Evolutionary conservation across 2,888 invertebrate genomes (phyloP), one percentile per base, ranked within the genome.

Genomic region (Andrena fulva): DNA sequence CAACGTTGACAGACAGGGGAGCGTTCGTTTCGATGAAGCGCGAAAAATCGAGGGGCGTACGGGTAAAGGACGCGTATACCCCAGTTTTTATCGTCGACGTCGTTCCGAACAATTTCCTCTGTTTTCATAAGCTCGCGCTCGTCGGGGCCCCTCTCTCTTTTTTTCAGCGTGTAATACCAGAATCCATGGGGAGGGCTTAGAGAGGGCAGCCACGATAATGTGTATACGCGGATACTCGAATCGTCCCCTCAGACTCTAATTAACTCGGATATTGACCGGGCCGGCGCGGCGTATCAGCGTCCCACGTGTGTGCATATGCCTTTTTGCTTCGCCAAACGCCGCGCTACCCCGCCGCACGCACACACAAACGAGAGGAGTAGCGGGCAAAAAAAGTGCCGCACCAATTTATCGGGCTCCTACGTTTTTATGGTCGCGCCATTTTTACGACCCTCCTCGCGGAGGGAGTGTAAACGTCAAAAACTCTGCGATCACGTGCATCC

Each of bases 211-310:
- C 72, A 48, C 59, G 77, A 77, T 85, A 76, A 86, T 73, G 72
- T 67, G 78, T 80, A 33, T 72, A 71, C 77, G 68, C 52, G 76
- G 56, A 77, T 75, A 79, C 86, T 87, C 82, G 80, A 90, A 87
- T 82, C 66, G 73, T 74, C 80, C 85, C 80, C 84, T 87, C 85
- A 86, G 80, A 87, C 82, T 86, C 88, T 89, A 90, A 91, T 91
- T 91, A 91, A 88, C 85, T 85, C 78, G 82, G 85, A 87, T 90
- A 86, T 89, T 87, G 87, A 88, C 82, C 82, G 77, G 80, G 81
- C 63, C 75, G 20, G 62, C 77, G 79, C 72, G 27, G 62, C 77
- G 78, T 82, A 84, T 82, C 78, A 69, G 63, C 77, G 69, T 59
- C 33, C 54, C 77, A 50, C 52, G 82, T 75, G 74, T 72, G 71